Conservation (phyloP, 2,888 invertebrate genomes). For the Mimachlamys varia region DNA sequence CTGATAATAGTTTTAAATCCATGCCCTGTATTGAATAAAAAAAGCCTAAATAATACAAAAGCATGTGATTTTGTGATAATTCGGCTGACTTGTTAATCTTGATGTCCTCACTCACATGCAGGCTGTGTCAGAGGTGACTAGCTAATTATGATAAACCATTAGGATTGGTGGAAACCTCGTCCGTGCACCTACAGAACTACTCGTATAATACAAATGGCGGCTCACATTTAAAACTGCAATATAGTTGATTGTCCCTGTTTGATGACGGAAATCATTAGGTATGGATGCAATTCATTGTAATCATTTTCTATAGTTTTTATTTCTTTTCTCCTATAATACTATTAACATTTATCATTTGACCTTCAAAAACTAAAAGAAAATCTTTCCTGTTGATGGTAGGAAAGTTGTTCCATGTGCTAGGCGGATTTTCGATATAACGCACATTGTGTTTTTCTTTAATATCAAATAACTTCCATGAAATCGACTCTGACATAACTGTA, state of each 20-base stretch:
- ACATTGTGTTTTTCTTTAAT: neutral
- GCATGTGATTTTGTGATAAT: neutral
- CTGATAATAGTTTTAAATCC: neutral
- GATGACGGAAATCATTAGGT: too few relatives aligned
- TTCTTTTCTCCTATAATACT: neutral
- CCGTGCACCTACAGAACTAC: neutral
- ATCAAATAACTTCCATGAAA: neutral
- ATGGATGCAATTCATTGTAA: neutral
- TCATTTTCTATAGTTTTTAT: neutral
- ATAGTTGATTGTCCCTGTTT: too few relatives aligned
- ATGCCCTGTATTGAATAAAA: neutral
- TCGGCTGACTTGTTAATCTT: neutral
- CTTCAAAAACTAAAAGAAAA: neutral
- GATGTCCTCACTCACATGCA: neutral
- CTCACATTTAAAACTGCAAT: too few relatives aligned
- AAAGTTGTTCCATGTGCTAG: neutral
- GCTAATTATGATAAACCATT: neutral
- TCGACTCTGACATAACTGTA: conserved; percentile 16
- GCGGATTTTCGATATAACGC: neutral
- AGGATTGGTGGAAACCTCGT: neutral
- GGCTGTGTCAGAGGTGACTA: neutral
- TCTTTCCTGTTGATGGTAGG: neutral
- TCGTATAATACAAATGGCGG: neutral
- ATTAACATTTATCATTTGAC: neutral
- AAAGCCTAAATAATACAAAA: neutral